Conservation (phyloP, 2,888 invertebrate species). For the Andricus quercusramuli region DNA sequence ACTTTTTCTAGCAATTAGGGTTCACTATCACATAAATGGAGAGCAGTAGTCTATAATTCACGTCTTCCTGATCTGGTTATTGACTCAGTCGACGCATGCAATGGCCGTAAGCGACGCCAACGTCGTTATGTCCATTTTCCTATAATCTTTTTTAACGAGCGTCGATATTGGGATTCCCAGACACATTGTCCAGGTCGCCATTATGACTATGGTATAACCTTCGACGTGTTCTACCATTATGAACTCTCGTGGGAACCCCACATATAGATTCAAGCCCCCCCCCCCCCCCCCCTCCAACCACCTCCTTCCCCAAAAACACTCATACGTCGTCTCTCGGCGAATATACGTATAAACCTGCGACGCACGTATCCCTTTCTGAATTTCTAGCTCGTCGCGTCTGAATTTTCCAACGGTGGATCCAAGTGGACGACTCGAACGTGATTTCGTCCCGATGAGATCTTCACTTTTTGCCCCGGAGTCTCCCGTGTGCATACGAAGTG, state of each 20-base stretch:
- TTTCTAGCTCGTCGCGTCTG: constrained; percentile 58
- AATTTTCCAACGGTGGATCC: constrained; percentile 51
- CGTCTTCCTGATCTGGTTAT: constrained; percentile 11
- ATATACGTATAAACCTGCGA: constrained; percentile 46
- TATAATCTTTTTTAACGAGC: constrained; percentile 65
- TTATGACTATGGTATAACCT: constrained; percentile 54
- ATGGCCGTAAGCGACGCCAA: neutral
- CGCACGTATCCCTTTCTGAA: constrained; percentile 48
- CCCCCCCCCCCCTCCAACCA: no score
- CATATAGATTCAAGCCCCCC: neutral
- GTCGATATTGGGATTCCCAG: constrained; percentile 65
- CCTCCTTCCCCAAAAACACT: neutral
- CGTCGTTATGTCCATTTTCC: constrained; percentile 46
- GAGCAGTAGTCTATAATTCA: constrained; percentile 18
- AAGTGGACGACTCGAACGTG: constrained; percentile 37
- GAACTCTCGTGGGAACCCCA: constrained; percentile 15
- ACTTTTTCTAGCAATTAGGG: neutral
- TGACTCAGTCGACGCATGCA: constrained; percentile 11
- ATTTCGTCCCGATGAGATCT: constrained; percentile 13
- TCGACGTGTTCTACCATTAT: constrained; percentile 51
- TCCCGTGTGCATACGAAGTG: neutral
- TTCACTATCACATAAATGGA: neutral
- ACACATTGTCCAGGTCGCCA: constrained; percentile 57
- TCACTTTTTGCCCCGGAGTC: constrained; percentile 14
- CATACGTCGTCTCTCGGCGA: constrained; percentile 53